Evolutionary conservation across 2,797 vertebrate genomes (phyloP).

Genomic region (Australoheros facetus): DNA sequence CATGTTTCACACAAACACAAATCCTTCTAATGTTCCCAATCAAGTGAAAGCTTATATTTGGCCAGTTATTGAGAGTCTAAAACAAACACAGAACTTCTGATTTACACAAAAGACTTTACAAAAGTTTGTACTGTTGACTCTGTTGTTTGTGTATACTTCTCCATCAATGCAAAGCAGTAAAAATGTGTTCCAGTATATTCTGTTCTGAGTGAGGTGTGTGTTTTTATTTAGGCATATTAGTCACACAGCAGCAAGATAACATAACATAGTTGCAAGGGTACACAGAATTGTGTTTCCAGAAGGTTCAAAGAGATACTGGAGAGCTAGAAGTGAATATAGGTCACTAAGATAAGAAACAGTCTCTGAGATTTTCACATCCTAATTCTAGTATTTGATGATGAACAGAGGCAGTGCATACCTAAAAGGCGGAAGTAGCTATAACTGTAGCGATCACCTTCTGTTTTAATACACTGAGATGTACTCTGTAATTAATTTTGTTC

Average conservation of each 20-base stretch:
- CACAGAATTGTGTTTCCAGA: background rate
- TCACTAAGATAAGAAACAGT: background rate
- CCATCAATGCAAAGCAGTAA: background rate
- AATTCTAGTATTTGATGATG: background rate
- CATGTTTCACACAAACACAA: background rate
- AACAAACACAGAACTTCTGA: background rate
- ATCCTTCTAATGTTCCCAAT: background rate
- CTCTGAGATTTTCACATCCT: background rate
- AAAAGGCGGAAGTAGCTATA: background rate
- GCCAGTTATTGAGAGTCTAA: background rate
- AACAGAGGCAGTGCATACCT: background rate
- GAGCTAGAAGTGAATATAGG: background rate
- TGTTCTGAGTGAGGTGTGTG: background rate
- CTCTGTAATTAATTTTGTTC: background rate
- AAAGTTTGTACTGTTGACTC: background rate
- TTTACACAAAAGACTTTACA: background rate
- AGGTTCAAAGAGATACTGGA: background rate
- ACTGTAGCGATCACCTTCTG: background rate
- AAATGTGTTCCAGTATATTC: too few relatives aligned
- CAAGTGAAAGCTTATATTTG: background rate
- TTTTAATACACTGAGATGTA: background rate
- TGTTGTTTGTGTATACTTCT: background rate
- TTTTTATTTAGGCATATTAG: background rate
- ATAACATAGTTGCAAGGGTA: background rate
- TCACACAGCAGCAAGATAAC: background rate